Base-by-base conservation (phyloP, 2,797 vertebrate species). In the Etheostoma nigrum region DNA sequence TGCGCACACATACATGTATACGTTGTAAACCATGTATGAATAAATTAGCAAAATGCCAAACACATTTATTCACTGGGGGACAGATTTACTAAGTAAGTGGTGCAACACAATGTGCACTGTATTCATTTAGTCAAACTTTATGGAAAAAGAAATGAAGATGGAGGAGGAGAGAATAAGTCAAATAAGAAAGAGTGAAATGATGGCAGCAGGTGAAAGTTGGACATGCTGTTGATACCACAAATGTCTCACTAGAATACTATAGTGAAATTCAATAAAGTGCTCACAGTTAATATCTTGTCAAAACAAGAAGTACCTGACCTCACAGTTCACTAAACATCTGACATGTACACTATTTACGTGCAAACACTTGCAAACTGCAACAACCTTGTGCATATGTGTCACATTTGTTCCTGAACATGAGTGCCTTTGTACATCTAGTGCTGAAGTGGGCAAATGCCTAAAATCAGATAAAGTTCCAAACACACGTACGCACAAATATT, bases 341-440 rank as follows among this genome's bases (percentile, higher is more conserved):
- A 69, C 33, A 71, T 13, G 25, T 25, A 1, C 11, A 66, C 18
- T 47, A 61, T n/a, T 45, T 0, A 52, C 36, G 49, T 0, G 19
- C 2, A 57, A 70, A 67, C 4, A 40, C 18, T 25, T 67, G 52
- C 57, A 64, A 63, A 57, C 62, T 71, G 55, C 25, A n/a, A 72
- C 44, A 73, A 65, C 60, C 10, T 5, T 19, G 9, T 59, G n/a
- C 23, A 54, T 21, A 45, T 62, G 12, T 49, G 68, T 66, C 18
- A 63, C 51, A 40, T 70, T 51, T 33, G 44, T 49, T 36, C 27
- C 5, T 59, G 23, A 63, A 64, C n/a, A 27, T 36, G 11, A 61
- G 12, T 9, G 6, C 30, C 21, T 76, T 9, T 61, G 8, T 33
- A 67, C 53, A 73, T 53, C 4, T 44, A 27, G n/a, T 19, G 30